Evolutionary conservation across 2,113 vertebrate species (phyloP).

Genomic region (Mesoclemmys tuberculata): DNA sequence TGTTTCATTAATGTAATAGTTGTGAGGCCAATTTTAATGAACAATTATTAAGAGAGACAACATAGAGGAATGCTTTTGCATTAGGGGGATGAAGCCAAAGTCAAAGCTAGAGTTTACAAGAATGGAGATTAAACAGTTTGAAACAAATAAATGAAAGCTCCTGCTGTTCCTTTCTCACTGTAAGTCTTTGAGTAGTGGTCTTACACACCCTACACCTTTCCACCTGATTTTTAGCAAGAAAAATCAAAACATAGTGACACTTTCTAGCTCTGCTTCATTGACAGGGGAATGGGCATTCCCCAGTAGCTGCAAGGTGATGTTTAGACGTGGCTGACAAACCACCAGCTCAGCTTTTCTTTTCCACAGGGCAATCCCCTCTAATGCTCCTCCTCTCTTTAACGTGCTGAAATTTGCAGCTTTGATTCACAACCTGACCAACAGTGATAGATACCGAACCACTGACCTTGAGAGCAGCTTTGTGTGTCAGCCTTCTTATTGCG

Average conservation of each 20-base stretch:
- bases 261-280: constrained; percentile 18
- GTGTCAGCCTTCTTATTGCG: constrained; percentile 37
- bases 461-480: constrained; percentile 60
- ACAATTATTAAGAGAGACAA: neutral
- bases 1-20: neutral
- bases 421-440: constrained; percentile 75
- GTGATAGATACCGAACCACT: constrained; percentile 65
- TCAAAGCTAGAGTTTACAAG: constrained; percentile 24
- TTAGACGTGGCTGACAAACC: constrained; percentile 12
- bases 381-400: constrained; percentile 42
- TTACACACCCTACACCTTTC: constrained; percentile 62
- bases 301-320: constrained; percentile 46
- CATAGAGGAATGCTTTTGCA: constrained; percentile 30
- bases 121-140: constrained; percentile 46
- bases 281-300: constrained; percentile 24
- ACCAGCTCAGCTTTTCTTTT: constrained; percentile 40
- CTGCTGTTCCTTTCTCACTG: neutral
- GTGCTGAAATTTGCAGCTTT: constrained; percentile 64
- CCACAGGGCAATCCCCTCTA: constrained; percentile 29
- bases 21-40: constrained; percentile 33
- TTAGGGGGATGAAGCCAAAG: constrained; percentile 20
- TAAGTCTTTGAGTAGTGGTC: constrained; percentile 43
- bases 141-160: constrained; percentile 50
- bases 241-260: constrained; percentile 55
- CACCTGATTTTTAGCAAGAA: constrained; percentile 68